These are phyloP conservation scores for Microtus pennsylvanicus DNA, from an alignment of 2,113 vertebrate species.

Conservation along the genomic window DNA sequence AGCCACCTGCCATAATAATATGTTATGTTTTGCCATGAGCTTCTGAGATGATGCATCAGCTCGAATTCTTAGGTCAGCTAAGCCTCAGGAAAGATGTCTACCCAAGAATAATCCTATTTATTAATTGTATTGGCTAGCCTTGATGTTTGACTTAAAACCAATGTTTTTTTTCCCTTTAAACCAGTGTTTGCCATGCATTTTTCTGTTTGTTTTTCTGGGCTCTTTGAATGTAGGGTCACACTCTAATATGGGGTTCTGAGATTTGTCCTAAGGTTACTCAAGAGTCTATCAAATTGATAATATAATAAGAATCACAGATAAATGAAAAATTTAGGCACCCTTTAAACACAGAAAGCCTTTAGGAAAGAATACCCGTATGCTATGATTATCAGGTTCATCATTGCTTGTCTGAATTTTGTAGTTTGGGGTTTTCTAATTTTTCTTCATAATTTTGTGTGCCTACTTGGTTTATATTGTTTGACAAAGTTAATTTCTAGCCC, in stretches of 20 bases:
- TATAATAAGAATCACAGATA: background rate
- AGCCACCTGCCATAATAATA: background rate
- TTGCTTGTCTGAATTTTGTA: background rate
- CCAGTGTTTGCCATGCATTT: background rate
- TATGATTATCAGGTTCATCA: background rate
- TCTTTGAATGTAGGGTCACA: background rate
- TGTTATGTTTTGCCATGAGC: background rate
- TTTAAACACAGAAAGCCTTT: background rate
- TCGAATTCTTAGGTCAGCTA: background rate
- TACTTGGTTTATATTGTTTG: background rate
- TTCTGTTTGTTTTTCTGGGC: background rate
- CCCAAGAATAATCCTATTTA: background rate
- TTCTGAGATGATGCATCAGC: background rate
- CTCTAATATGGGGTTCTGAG: too few species aligned
- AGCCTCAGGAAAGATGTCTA: conserved; percentile 4
- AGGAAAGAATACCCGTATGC: background rate
- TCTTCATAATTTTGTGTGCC: background rate
- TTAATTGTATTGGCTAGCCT: background rate
- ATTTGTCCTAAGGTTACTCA: background rate
- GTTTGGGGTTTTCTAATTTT: background rate
- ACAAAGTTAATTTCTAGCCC: background rate
- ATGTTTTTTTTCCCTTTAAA: too few species aligned
- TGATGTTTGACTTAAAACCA: conserved; percentile 13
- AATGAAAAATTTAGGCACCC: background rate
- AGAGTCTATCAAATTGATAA: background rate